A percentile compares a stretch with the other conserved stretches of the same genome.
Evolutionary conservation across 2,113 vertebrate genomes (phyloP).

Genomic region (Pao palembangensis): DNA sequence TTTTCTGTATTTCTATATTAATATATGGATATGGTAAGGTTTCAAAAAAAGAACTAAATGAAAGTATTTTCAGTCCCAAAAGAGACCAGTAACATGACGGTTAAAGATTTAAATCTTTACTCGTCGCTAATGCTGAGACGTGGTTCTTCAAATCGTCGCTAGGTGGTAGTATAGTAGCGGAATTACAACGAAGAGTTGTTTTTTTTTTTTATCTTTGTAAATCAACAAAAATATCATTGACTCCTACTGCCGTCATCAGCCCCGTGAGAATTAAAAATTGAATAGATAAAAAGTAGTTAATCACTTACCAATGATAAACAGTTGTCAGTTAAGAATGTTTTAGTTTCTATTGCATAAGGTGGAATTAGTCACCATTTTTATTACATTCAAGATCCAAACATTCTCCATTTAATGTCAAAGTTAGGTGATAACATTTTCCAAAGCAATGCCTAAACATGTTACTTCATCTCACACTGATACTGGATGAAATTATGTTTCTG

Average conservation of each 20-base stretch:
- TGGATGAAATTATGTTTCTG: slow-evolving; percentile 19
- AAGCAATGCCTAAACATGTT: background rate
- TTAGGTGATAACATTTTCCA: slow-evolving; percentile 15
- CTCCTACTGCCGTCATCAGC: background rate
- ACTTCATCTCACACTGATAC: slow-evolving; percentile 3
- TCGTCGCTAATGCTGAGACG: no score
- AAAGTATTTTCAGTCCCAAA: no score
- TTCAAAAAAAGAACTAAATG: no score
- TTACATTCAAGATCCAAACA: background rate
- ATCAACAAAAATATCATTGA: background rate
- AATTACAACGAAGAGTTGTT: background rate
- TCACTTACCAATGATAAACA: slow-evolving; percentile 3
- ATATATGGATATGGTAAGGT: no score
- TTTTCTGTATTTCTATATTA: no score
- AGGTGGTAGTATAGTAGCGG: slow-evolving; percentile 36
- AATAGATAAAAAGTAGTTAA: background rate
- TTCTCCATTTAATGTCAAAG: slow-evolving; percentile 18
- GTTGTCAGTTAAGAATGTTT: slow-evolving; percentile 4
- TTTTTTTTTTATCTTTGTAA: background rate
- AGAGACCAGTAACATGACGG: no score
- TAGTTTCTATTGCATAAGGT: slow-evolving; percentile 7
- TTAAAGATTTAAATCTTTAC: no score
- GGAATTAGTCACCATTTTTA: slow-evolving; percentile 7
- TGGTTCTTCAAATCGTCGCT: slow-evolving; percentile 8
- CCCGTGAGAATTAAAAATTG: background rate